Conservation (phyloP, 1,140 invertebrate species). For the Diachasmimorpha longicaudata region DNA sequence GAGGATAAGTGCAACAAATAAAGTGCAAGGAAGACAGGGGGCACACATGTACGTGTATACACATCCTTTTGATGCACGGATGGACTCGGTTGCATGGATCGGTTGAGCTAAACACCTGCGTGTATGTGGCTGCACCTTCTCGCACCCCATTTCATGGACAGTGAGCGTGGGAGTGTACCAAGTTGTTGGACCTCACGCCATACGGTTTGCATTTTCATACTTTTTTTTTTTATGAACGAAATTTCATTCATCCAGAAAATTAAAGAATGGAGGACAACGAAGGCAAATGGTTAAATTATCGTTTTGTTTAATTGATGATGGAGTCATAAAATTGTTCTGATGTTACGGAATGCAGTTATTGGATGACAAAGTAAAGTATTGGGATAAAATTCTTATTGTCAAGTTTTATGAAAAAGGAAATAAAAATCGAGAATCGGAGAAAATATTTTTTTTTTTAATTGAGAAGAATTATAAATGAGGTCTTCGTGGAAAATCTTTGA, state of each 20-base stretch:
- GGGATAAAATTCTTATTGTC: no score
- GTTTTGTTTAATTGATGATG: neutral
- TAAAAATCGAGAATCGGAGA: no score
- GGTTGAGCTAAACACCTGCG: slow-evolving; percentile 21
- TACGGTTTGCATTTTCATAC: slow-evolving; percentile 26
- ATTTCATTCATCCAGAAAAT: slow-evolving; percentile 7
- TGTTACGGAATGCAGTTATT: no score
- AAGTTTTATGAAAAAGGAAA: no score
- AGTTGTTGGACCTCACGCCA: slow-evolving; percentile 50
- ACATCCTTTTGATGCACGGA: slow-evolving; percentile 6
- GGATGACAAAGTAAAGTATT: no score
- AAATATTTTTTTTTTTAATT: no score
- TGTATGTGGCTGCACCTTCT: slow-evolving; percentile 41
- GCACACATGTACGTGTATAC: neutral
- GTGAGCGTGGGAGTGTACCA: slow-evolving; percentile 56
- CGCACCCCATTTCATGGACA: slow-evolving; percentile 52
- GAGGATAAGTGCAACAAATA: neutral
- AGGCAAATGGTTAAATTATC: neutral
- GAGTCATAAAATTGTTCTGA: neutral
- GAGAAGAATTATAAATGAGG: no score
- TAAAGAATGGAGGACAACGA: neutral
- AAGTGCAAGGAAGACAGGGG: neutral
- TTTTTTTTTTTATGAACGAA: slow-evolving; percentile 2
- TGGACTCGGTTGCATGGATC: slow-evolving; percentile 10
- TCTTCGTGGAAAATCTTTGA: no score